A percentile compares a stretch with the other conserved stretches of the same genome.
phyloP scores from a whole-genome alignment of 1,140 invertebrate species.

The Brachionus paranguensis region DNA sequence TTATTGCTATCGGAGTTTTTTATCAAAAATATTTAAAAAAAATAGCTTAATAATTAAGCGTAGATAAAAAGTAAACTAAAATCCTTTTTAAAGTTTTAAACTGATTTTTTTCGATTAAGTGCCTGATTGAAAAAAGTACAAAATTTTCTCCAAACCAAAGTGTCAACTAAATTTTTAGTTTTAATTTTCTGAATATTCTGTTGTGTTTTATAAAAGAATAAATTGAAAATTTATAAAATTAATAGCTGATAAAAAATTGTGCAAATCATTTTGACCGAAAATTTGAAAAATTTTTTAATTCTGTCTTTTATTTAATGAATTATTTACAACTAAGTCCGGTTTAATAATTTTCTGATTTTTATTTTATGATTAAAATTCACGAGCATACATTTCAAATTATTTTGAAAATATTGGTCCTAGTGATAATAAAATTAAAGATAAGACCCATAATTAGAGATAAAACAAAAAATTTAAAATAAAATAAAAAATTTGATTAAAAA shows the following conservation, averaged over 20 bases:
- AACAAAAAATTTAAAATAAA: constrained; percentile 4
- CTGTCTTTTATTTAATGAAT: background rate
- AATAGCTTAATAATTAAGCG: background rate
- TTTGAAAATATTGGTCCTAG: background rate
- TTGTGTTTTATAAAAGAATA: too few species aligned
- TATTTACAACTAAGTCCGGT: background rate
- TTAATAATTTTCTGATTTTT: background rate
- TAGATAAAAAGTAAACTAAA: background rate
- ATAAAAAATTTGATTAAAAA: background rate
- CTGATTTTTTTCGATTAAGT: too few species aligned
- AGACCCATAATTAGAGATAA: constrained; percentile 6
- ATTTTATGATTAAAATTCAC: background rate
- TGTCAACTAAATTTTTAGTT: background rate
- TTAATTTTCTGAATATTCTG: background rate
- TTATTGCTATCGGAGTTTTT: background rate
- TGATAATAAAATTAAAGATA: constrained; percentile 18
- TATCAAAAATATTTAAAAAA: background rate
- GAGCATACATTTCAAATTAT: background rate
- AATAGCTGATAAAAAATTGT: background rate
- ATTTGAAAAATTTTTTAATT: background rate
- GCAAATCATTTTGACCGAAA: too few species aligned
- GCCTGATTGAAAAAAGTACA: background rate
- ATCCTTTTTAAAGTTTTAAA: background rate
- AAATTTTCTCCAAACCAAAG: background rate
- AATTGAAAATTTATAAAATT: background rate